Percentiles rank a stretch among this genome's conserved stretches.
Evolutionary conservation across 2,797 vertebrate genomes (phyloP).

Genomic region (Hozukius guyotensis): DNA sequence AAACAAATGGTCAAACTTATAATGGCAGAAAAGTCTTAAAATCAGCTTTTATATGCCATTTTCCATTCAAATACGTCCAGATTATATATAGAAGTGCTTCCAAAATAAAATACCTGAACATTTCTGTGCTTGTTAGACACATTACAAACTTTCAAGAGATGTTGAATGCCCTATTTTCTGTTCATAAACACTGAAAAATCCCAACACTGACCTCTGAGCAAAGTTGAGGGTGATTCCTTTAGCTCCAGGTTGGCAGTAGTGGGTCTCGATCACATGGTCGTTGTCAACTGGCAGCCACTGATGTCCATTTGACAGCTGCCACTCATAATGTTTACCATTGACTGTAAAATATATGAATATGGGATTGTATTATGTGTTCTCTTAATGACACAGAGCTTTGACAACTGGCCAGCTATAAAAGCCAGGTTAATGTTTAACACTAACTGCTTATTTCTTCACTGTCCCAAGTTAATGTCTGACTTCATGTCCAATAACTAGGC

Average conservation of each 20-base stretch:
- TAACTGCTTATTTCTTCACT: neutral
- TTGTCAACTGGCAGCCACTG: conserved; percentile 63
- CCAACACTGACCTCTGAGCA: conserved; percentile 43
- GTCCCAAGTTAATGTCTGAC: no score
- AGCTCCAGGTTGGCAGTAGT: conserved; percentile 79
- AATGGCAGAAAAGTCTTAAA: neutral
- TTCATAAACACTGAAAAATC: neutral
- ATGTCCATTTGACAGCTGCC: conserved; percentile 59
- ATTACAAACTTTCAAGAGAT: neutral
- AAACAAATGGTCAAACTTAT: neutral
- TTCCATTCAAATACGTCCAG: neutral
- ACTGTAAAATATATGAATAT: conserved; percentile 32
- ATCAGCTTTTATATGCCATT: neutral
- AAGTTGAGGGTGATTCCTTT: conserved; percentile 72
- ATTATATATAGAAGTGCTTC: neutral
- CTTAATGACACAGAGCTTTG: neutral
- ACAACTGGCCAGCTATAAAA: neutral
- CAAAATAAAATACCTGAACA: neutral
- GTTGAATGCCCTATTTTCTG: neutral
- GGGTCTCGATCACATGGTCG: conserved; percentile 75
- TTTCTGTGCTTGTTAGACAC: neutral
- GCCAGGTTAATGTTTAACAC: neutral
- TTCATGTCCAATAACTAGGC: neutral
- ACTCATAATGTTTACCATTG: conserved; percentile 59
- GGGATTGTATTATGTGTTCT: neutral